Base-by-base conservation (phyloP, 2,888 invertebrate genomes). In the Scaptomyza reducta region DNA sequence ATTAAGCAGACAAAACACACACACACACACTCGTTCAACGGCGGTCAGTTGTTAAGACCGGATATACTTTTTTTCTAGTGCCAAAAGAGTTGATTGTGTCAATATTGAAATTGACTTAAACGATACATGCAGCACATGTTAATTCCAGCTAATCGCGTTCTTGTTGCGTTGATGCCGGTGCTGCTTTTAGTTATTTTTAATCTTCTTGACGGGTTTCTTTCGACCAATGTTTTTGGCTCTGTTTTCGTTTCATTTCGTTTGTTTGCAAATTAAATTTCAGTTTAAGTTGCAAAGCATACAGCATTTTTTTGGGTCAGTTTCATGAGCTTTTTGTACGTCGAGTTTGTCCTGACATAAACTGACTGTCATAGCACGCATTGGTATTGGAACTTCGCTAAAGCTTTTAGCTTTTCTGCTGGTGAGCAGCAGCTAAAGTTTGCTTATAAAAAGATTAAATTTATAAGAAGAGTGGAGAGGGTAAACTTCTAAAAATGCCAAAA, bases 141-240 rank as follows among this genome's bases (percentile, higher is more conserved):
- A 82, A 86, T 86, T 82, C 82, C 86, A 71, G 64, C 57, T 86
- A 82, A 82, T 82, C 80, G 73, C 10, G 55, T 22, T 58, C 53
- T 59, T 56, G 45, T 56, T 42, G 33, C 47, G 29, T 22, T 13
- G 49, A 14, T 31, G 31, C 1, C 6, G 7, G 1, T 29, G 27
- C 6, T 29, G 27, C 5, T 29, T 29, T 29, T 6, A 6, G n/a
- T n/a, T n/a, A n/a, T n/a, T n/a, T n/a, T n/a, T 29, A 6, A 27
- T 27, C 27, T 31, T 31, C 31, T 10, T 31, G 10, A 31, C 31
- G 31, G 10, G 9, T 31, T 31, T 31, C 10, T 31, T 10, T 31
- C 6, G 6, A 31, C 31, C 31, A 9, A 31, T 33, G 3, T 33
- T 33, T 27, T 6, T n/a, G 25, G 9, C 7, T 22, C 22, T 22